Evolutionary conservation across 2,797 vertebrate species (phyloP).

Genomic region (Poecilia picta): DNA sequence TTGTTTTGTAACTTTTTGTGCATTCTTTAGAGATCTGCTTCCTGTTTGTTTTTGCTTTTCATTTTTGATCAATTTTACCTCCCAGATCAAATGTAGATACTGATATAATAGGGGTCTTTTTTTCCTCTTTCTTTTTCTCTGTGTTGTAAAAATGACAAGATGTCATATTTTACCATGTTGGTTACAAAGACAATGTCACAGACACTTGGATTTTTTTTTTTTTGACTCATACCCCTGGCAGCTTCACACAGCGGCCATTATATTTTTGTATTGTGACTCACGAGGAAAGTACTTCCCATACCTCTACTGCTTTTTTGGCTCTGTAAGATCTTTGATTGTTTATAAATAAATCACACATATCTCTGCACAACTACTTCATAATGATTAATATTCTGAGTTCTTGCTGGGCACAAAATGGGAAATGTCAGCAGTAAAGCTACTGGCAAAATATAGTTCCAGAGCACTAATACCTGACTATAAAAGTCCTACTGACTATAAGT

Average conservation of each 20-base stretch:
- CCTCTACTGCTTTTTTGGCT: background rate
- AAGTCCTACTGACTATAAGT: background rate
- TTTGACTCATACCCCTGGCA: slow-evolving; percentile 20
- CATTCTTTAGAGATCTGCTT: background rate
- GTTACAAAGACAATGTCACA: background rate
- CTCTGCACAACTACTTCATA: background rate
- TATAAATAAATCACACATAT: background rate
- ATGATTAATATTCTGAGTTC: background rate
- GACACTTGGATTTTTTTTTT: background rate
- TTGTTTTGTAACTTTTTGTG: background rate
- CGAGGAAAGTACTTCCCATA: background rate
- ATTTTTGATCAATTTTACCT: background rate
- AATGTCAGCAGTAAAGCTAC: background rate
- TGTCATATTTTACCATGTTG: background rate
- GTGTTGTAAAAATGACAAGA: background rate
- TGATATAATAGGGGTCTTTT: background rate
- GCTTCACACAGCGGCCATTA: background rate
- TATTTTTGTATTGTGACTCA: slow-evolving; percentile 17
- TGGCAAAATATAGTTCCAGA: background rate
- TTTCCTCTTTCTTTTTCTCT: background rate
- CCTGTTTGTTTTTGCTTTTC: background rate
- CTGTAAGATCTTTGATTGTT: background rate
- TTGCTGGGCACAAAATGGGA: background rate
- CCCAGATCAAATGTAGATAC: background rate
- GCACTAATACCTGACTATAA: background rate